Conservation (phyloP, 2,888 invertebrate genomes). For the Nomada lathburiana region DNA sequence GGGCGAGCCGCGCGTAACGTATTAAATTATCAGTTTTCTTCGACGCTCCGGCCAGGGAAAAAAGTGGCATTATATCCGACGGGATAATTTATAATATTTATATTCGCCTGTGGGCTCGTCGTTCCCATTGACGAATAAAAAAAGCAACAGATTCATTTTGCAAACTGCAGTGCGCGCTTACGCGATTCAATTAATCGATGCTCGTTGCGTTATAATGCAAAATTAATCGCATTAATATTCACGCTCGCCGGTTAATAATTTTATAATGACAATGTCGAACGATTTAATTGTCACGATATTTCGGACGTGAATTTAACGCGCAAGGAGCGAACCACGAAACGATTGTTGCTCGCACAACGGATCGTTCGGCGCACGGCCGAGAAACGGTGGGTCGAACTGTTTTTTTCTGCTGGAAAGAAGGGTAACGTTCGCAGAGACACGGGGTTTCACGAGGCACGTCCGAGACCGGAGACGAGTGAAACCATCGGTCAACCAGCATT, state of each 20-base stretch:
- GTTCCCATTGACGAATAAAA: conserved; percentile 18
- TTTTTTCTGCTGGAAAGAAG: conserved; percentile 4
- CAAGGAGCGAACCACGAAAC: too few relatives aligned
- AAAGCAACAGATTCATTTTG: conserved; percentile 10
- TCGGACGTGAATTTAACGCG: too few relatives aligned
- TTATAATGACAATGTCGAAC: not conserved
- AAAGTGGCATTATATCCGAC: conserved; percentile 39
- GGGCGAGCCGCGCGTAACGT: conserved; percentile 34
- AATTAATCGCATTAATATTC: too few relatives aligned
- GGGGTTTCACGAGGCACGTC: conserved; percentile 77
- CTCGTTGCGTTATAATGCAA: not conserved
- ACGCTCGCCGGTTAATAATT: too few relatives aligned
- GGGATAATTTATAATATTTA: conserved; percentile 53
- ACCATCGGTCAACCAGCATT: conserved; percentile 85
- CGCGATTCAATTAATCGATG: conserved; percentile 46
- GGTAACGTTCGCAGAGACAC: not conserved
- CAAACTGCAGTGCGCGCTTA: conserved; percentile 20
- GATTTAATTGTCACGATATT: not conserved
- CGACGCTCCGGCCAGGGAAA: conserved; percentile 29
- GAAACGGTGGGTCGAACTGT: not conserved
- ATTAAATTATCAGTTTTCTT: conserved; percentile 57
- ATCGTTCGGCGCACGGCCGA: too few relatives aligned
- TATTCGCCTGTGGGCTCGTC: conserved; percentile 11
- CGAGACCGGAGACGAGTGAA: conserved; percentile 78
- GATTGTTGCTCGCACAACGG: too few relatives aligned